Conservation (phyloP, 37 sponge, comb jelly and placozoan species). For the Corticium candelabrum region DNA sequence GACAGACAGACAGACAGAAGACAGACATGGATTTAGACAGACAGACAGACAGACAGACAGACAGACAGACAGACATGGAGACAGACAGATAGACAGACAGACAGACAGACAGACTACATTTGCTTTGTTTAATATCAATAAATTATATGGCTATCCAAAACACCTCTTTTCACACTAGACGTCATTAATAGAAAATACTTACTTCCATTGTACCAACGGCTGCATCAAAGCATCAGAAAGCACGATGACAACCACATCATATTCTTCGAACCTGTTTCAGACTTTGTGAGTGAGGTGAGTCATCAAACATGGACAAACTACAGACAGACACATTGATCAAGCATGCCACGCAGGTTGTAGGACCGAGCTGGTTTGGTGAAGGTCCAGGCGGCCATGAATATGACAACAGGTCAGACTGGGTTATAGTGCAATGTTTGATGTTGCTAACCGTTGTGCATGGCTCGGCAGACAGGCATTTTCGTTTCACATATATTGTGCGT, state of each 20-base stretch:
- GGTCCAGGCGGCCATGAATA: constrained; percentile 45
- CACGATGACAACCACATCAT: constrained; percentile 43
- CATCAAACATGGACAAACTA: too few relatives aligned
- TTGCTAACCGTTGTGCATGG: too few relatives aligned
- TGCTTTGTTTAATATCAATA: too few relatives aligned
- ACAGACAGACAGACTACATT: too few relatives aligned
- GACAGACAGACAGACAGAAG: too few relatives aligned
- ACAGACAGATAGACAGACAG: too few relatives aligned
- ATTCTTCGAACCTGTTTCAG: constrained; percentile 48
- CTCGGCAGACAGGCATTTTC: constrained; percentile 38
- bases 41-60: too few relatives aligned
- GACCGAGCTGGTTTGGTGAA: constrained; percentile 16
- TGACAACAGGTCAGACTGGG: constrained; percentile 16
- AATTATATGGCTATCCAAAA: too few relatives aligned
- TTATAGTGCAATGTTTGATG: background rate
- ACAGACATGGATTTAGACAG: too few relatives aligned
- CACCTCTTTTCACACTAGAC: too few relatives aligned
- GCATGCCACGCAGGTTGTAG: constrained; percentile 36
- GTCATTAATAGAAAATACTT: constrained; percentile 29
- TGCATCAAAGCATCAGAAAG: constrained; percentile 31
- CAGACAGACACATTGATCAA: too few relatives aligned
- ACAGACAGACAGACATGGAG: too few relatives aligned
- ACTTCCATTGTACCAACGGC: constrained; percentile 15
- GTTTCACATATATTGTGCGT: constrained; percentile 40
- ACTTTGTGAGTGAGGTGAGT: constrained; percentile 5